Evolutionary conservation across 2,888 invertebrate species (phyloP).

Genomic region (Creontiades dilutus): DNA sequence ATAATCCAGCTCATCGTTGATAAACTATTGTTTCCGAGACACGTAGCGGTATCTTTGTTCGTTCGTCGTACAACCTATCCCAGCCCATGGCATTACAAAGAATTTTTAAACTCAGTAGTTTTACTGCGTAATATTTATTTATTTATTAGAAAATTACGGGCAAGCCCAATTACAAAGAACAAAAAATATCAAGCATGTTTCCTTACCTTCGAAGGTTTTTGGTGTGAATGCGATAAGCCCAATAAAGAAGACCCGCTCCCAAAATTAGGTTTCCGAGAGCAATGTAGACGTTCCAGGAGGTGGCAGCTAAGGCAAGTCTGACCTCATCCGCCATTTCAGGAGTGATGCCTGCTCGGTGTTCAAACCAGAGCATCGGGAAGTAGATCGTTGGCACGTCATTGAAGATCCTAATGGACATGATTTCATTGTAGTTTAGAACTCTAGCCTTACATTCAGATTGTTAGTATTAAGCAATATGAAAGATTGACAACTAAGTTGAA

Average conservation of each 20-base stretch:
- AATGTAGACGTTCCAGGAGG: slow-evolving; percentile 65
- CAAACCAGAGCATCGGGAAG: slow-evolving; percentile 77
- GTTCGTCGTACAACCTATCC: too few relatives aligned
- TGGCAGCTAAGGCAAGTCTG: slow-evolving; percentile 74
- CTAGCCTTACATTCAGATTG: too few relatives aligned
- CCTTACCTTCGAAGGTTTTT: background rate
- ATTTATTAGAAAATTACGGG: too few relatives aligned
- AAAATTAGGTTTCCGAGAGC: background rate
- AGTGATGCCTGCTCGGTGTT: slow-evolving; percentile 76
- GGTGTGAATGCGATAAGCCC: slow-evolving; percentile 36
- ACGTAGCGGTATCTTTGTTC: too few relatives aligned
- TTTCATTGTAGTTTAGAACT: background rate
- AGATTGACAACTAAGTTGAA: too few relatives aligned
- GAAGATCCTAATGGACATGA: slow-evolving; percentile 75
- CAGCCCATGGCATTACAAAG: too few relatives aligned
- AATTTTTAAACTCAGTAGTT: too few relatives aligned
- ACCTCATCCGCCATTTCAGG: slow-evolving; percentile 75
- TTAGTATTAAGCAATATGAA: too few relatives aligned
- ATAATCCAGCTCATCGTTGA: too few relatives aligned
- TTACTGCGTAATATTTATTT: too few relatives aligned
- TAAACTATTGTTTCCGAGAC: too few relatives aligned
- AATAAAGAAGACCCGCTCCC: slow-evolving; percentile 34
- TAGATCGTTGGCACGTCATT: slow-evolving; percentile 76
- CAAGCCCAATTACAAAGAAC: too few relatives aligned
- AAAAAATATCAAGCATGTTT: background rate